These are phyloP conservation scores for Anagrus nilaparvatae DNA, from an alignment of 1,140 invertebrate species.

Conservation along the genomic window DNA sequence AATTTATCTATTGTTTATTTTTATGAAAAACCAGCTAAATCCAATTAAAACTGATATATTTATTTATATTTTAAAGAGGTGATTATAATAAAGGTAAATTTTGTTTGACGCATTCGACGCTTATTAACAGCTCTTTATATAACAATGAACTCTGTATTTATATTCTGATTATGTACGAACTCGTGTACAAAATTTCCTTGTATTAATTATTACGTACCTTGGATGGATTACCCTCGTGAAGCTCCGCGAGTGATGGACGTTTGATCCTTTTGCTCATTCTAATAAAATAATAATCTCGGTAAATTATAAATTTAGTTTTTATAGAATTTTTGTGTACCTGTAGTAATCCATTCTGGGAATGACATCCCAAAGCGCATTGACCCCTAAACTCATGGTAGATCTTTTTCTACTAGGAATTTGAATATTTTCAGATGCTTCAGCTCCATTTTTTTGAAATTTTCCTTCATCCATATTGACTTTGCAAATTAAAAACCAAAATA, in stretches of 20 bases:
- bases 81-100: too few species aligned
- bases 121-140: too few species aligned
- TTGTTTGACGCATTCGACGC: too few species aligned
- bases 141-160: too few species aligned
- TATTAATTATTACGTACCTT: conserved; percentile 40
- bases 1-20: too few species aligned
- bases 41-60: too few species aligned
- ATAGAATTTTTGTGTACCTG: conserved; percentile 53
- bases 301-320: not conserved
- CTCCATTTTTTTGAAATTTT: conserved; percentile 25
- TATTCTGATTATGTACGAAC: too few species aligned
- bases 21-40: too few species aligned
- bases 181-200: too few species aligned
- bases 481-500: too few species aligned
- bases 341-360: conserved; percentile 84
- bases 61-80: too few species aligned
- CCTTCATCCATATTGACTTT: too few species aligned
- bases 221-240: conserved; percentile 47
- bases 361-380: conserved; percentile 55
- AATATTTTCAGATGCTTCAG: conserved; percentile 21
- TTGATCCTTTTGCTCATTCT: conserved; percentile 52
- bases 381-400: conserved; percentile 35
- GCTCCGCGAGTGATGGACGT: conserved; percentile 61
- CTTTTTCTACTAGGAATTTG: conserved; percentile 29
- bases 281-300: conserved; percentile 15